These are phyloP conservation scores for Cryptus armator DNA, from an alignment of 2,888 invertebrate genomes.

Conservation along the genomic window DNA sequence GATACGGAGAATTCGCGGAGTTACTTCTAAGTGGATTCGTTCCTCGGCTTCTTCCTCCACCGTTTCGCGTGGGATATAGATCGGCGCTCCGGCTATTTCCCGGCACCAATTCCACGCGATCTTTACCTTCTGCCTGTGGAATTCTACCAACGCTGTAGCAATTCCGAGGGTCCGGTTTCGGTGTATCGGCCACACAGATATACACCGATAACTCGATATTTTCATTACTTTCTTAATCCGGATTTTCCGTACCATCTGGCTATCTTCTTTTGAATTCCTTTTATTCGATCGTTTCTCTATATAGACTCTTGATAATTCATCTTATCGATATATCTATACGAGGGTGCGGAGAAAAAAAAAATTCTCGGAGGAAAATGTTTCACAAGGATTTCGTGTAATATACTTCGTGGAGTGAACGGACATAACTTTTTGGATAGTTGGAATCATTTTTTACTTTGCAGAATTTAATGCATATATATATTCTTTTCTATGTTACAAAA, in stretches of 20 bases:
- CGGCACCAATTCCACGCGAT: constrained; percentile 55
- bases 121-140: constrained; percentile 44
- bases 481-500: no score
- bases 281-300: constrained; percentile 41
- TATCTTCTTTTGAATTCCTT: constrained; percentile 61
- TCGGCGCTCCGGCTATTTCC: constrained; percentile 54
- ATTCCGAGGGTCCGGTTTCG: constrained; percentile 32
- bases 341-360: not conserved
- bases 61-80: not conserved
- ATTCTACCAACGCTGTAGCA: constrained; percentile 47
- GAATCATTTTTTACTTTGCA: no score
- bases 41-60: constrained; percentile 37
- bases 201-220: constrained; percentile 76
- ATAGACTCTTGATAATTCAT: constrained; percentile 57
- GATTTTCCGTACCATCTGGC: constrained; percentile 82
- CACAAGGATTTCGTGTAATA: not conserved
- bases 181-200: constrained; percentile 21
- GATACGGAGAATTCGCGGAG: constrained; percentile 56
- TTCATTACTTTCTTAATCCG: constrained; percentile 81
- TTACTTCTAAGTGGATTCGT: constrained; percentile 72
- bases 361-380: not conserved
- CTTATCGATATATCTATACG: constrained; percentile 7
- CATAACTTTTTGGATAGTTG: no score
- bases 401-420: not conserved
- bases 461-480: no score